Evolutionary conservation across 2,797 vertebrate genomes (phyloP).

Genomic region (Agapornis canus): DNA sequence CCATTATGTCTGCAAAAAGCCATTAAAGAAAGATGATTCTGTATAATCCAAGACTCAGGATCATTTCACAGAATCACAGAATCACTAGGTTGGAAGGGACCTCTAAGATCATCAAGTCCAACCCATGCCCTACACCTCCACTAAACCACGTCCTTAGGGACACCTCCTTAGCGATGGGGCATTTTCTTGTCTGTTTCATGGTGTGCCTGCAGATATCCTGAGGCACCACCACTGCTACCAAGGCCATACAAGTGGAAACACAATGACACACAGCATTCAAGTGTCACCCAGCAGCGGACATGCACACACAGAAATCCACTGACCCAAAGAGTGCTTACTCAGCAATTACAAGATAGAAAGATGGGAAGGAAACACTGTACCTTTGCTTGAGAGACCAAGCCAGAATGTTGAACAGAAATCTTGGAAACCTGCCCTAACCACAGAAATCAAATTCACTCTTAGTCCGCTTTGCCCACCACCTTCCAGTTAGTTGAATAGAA

Average conservation of each 20-base stretch:
- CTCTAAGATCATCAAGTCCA: too few relatives aligned
- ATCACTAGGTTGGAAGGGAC: too few relatives aligned
- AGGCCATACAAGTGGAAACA: background rate
- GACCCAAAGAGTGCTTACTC: background rate
- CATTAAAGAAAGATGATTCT: background rate
- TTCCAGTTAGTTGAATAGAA: background rate
- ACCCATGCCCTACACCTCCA: too few relatives aligned
- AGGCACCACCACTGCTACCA: background rate
- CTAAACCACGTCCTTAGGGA: too few relatives aligned
- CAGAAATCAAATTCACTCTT: background rate
- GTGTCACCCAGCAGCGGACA: background rate
- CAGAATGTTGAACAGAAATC: background rate
- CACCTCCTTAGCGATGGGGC: background rate
- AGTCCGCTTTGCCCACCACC: background rate
- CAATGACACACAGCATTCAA: background rate
- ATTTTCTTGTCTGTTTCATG: background rate
- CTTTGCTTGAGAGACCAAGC: background rate
- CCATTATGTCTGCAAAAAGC: background rate
- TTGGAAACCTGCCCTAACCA: background rate
- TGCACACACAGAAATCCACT: background rate
- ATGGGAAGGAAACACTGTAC: background rate
- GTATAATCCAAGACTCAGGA: background rate
- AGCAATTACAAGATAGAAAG: background rate
- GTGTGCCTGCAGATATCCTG: background rate
- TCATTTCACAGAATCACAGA: too few relatives aligned